Conservation (phyloP, 2,113 vertebrate genomes). For the Stegostoma tigrinum region DNA sequence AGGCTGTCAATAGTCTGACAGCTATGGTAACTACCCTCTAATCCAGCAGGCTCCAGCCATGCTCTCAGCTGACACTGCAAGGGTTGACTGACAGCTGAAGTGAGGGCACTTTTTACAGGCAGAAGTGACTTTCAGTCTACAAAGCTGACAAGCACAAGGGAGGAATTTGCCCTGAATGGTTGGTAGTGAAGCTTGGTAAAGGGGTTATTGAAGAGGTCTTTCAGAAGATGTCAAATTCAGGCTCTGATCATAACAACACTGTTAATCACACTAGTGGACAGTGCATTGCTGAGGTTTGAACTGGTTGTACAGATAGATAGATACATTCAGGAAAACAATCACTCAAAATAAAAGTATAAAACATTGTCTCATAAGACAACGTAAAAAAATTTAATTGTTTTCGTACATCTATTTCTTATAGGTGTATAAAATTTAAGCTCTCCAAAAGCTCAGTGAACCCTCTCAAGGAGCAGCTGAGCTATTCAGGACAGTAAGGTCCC, state of each 20-base stretch:
- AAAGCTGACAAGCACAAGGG: slow-evolving; percentile 99
- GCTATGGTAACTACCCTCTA: slow-evolving; percentile 99
- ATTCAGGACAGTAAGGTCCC: not conserved
- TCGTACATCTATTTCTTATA: not conserved
- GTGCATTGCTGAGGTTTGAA: slow-evolving; percentile 50
- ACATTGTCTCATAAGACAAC: not conserved
- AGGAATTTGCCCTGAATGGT: slow-evolving; percentile 97
- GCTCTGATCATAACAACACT: slow-evolving; percentile 99
- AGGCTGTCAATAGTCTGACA: slow-evolving; percentile 99
- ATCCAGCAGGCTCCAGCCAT: slow-evolving; percentile 96
- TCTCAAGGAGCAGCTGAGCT: not conserved
- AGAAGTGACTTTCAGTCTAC: slow-evolving; percentile 99
- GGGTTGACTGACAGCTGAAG: slow-evolving; percentile 99
- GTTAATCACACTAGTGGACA: slow-evolving; percentile 96
- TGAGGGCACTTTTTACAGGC: slow-evolving; percentile 91
- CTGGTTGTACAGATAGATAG: slow-evolving; percentile 12
- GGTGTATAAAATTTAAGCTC: not conserved
- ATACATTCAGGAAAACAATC: not conserved
- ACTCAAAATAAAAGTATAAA: not conserved
- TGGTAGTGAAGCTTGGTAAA: slow-evolving; percentile 89
- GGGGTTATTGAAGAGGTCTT: slow-evolving; percentile 97
- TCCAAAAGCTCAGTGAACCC: not conserved
- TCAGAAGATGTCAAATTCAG: slow-evolving; percentile 91
- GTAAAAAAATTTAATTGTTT: not conserved
- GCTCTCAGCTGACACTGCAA: slow-evolving; percentile 88